These are phyloP conservation scores for Trigoniulus corallinus DNA, from an alignment of 1,140 invertebrate species.

Conservation along the genomic window DNA sequence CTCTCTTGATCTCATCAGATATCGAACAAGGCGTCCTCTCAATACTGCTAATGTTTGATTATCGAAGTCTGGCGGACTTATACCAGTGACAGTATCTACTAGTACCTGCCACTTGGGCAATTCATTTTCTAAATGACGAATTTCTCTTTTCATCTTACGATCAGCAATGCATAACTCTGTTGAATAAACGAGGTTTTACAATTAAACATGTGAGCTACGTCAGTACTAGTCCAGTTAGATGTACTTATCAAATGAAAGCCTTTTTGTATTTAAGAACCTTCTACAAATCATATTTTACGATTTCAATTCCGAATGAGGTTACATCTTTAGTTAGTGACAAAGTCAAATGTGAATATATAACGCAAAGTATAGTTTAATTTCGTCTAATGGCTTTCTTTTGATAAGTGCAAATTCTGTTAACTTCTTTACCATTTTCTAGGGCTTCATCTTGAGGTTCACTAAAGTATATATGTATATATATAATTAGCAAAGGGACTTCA, in stretches of 20 bases:
- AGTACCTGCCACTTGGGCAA: conserved; percentile 81
- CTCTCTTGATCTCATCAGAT: conserved; percentile 88
- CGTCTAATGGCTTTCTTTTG: too few relatives aligned
- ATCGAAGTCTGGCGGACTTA: conserved; percentile 63
- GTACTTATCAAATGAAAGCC: too few relatives aligned
- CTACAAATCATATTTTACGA: too few relatives aligned
- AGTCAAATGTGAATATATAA: too few relatives aligned
- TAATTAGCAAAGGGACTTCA: background rate
- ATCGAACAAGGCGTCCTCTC: conserved; percentile 77
- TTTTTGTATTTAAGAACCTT: too few relatives aligned
- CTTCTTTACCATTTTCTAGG: conserved; percentile 44
- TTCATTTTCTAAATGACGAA: conserved; percentile 75
- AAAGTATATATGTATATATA: conserved; percentile 4
- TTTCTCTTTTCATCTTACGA: conserved; percentile 57
- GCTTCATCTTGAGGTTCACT: conserved; percentile 58
- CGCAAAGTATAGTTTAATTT: too few relatives aligned
- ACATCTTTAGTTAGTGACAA: too few relatives aligned
- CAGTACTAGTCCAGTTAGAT: too few relatives aligned
- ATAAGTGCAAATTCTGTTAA: too few relatives aligned
- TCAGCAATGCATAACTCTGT: conserved; percentile 25
- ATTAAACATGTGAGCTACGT: background rate
- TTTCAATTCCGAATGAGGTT: too few relatives aligned
- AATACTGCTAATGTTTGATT: conserved; percentile 83
- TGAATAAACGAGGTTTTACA: conserved; percentile 10
- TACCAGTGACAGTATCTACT: conserved; percentile 59